A percentile compares a stretch with the other conserved stretches of the same genome.
Conservation (phyloP, 1,140 invertebrate species). For the Heliconius melpomene region DNA sequence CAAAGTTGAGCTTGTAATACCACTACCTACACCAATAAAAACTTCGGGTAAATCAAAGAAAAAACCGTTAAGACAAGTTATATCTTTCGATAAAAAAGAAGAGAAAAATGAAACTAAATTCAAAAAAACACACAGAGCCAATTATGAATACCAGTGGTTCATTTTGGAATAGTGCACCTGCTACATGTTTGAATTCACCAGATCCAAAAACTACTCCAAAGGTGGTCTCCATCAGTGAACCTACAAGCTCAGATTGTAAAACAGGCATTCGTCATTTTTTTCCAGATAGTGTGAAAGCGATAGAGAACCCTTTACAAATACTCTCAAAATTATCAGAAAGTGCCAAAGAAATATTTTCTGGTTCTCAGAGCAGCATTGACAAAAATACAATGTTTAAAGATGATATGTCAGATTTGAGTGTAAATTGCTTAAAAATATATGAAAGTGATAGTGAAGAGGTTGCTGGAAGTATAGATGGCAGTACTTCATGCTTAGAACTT, state of each 20-base stretch:
- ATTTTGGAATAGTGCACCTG: slow-evolving; percentile 82
- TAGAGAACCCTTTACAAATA: slow-evolving; percentile 75
- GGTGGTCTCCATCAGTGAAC: slow-evolving; percentile 68
- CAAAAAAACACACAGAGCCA: slow-evolving; percentile 48
- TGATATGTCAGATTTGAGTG: slow-evolving; percentile 72
- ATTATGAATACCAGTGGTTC: slow-evolving; percentile 50
- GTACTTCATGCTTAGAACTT: slow-evolving; percentile 75
- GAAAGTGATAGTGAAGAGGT: slow-evolving; percentile 78
- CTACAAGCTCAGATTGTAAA: slow-evolving; percentile 70
- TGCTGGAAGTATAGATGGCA: slow-evolving; percentile 74
- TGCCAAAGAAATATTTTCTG: slow-evolving; percentile 79
- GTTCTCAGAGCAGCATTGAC: slow-evolving; percentile 68
- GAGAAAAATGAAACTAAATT: slow-evolving; percentile 61
- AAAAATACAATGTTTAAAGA: slow-evolving; percentile 64
- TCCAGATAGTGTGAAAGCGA: slow-evolving; percentile 71
- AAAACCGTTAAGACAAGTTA: slow-evolving; percentile 75
- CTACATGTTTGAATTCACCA: slow-evolving; percentile 85
- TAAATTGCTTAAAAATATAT: slow-evolving; percentile 73
- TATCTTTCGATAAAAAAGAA: slow-evolving; percentile 76
- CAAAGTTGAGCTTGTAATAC: slow-evolving; percentile 82
- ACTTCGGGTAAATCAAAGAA: slow-evolving; percentile 67
- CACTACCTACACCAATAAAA: slow-evolving; percentile 72
- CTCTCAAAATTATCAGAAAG: slow-evolving; percentile 75
- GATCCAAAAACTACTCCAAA: slow-evolving; percentile 59
- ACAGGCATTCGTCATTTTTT: slow-evolving; percentile 72